Evolutionary conservation across 2,113 vertebrate genomes (phyloP), one percentile per base, ranked within the genome.

Genomic region (Speoplatyrhinus poulsoni): DNA sequence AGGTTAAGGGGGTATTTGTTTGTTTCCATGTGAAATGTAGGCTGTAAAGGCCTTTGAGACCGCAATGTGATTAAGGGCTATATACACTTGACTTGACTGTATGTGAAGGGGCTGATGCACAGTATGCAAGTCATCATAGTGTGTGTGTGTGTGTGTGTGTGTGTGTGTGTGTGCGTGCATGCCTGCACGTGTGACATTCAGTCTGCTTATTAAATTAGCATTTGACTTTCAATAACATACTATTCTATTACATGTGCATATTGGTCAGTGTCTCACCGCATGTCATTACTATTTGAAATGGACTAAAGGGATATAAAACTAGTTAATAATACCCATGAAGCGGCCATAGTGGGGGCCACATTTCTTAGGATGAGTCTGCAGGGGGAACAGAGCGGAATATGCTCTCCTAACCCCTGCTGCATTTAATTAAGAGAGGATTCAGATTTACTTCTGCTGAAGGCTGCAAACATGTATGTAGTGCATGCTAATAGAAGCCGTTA

Each of bases 351-450:
- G 70, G 59, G 48, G 60, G 60, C 41, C 64, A 61, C 72, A 11
- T 15, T 67, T 62, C n/a, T 32, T 3, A 36, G 33, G 55, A 77
- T 69, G 67, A 69, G 69, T 69, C 11, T n/a, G 60, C 32, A 65
- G 50, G 16, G 33, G 72, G 62, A 70, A 70, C 48, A 65, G 47
- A 66, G 56, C 62, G 66, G 70, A 72, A 71, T 7, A 55, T 62
- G 69, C 47, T 13, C 36, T 66, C 26, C 11, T 0, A 57, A 68
- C 69, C 65, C 62, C 17, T 12, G 2, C 48, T 62, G 60, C 36
- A 62, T 86, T 50, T 82, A 60, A 85, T 82, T 79, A 74, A 60
- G 55, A 65, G 11, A 10, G 58, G 59, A 60, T 58, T 72, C 8
- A n/a, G 54, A 26, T 75, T 75, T 72, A 26, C 64, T 17, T 73